Conservation (phyloP, 2,888 invertebrate genomes). For the Oxyscelio sp. region DNA sequence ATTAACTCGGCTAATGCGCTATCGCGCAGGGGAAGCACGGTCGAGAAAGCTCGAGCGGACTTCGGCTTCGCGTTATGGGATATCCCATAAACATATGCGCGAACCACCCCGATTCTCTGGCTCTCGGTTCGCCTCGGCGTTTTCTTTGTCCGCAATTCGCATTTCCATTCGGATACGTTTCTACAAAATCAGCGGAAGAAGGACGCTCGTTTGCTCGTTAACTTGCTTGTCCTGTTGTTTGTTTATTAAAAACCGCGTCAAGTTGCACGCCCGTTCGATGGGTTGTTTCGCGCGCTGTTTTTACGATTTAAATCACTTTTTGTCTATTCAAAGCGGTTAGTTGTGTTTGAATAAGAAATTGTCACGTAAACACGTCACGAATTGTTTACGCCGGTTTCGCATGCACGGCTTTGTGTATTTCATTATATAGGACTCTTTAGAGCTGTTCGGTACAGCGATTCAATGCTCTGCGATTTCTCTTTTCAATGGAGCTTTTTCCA, state of each 20-base stretch:
- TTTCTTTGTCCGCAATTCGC: background rate
- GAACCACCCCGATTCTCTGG: too few species aligned
- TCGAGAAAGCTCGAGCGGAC: conserved; percentile 42
- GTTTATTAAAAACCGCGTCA: too few species aligned
- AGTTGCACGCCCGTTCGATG: too few species aligned
- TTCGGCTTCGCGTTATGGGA: conserved; percentile 20
- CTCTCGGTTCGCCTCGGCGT: too few species aligned
- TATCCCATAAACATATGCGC: background rate
- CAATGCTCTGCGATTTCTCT: conserved; percentile 28
- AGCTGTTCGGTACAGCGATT: conserved; percentile 12
- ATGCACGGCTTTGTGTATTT: conserved; percentile 22
- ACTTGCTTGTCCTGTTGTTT: background rate
- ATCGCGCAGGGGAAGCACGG: conserved; percentile 59
- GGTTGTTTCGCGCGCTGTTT: conserved; percentile 29
- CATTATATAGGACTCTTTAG: conserved; percentile 35
- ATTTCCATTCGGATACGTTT: too few species aligned
- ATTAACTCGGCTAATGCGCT: conserved; percentile 70
- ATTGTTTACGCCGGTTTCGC: conserved; percentile 46
- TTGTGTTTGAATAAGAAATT: conserved; percentile 61
- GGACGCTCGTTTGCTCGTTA: background rate
- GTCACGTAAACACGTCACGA: conserved; percentile 48
- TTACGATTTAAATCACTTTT: conserved; percentile 46
- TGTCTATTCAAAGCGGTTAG: conserved; percentile 22
- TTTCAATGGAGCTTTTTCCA: conserved; percentile 24
- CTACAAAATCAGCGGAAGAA: too few species aligned